Evolutionary conservation across 1,140 invertebrate species (phyloP).

Genomic region (Orussus abietinus): DNA sequence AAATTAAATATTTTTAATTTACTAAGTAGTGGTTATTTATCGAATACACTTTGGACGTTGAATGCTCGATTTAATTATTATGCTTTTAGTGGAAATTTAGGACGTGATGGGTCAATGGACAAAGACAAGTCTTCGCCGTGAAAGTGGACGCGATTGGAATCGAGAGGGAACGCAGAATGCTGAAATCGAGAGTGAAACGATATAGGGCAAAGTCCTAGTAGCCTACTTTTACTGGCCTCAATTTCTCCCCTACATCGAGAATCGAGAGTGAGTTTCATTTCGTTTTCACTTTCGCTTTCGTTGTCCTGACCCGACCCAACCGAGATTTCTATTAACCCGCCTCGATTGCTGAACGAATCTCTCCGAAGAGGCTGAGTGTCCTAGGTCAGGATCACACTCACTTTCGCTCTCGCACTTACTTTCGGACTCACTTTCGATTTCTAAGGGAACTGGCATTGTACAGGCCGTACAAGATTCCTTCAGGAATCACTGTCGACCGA

Average conservation of each 20-base stretch:
- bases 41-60: no score
- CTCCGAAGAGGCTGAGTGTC: constrained; percentile 18
- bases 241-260: constrained; percentile 21
- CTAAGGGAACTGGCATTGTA: no score
- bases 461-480: no score
- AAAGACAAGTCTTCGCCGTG: no score
- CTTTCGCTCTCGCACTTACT: constrained; percentile 13
- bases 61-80: no score
- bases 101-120: no score
- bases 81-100: no score
- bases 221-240: constrained; percentile 21
- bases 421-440: constrained; percentile 17
- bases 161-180: no score
- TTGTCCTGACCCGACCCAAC: constrained; percentile 20
- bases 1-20: no score
- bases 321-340: constrained; percentile 22
- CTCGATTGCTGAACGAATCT: constrained; percentile 11
- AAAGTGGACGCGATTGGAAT: no score
- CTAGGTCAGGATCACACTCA: constrained; percentile 23
- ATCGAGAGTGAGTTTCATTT: constrained; percentile 10
- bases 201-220: constrained; percentile 14
- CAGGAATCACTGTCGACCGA: no score
- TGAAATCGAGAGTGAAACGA: constrained; percentile 17
- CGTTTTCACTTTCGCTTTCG: constrained; percentile 22
- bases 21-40: no score